phyloP scores from a whole-genome alignment of 2,888 invertebrate genomes.

The Dicycla oo region DNA sequence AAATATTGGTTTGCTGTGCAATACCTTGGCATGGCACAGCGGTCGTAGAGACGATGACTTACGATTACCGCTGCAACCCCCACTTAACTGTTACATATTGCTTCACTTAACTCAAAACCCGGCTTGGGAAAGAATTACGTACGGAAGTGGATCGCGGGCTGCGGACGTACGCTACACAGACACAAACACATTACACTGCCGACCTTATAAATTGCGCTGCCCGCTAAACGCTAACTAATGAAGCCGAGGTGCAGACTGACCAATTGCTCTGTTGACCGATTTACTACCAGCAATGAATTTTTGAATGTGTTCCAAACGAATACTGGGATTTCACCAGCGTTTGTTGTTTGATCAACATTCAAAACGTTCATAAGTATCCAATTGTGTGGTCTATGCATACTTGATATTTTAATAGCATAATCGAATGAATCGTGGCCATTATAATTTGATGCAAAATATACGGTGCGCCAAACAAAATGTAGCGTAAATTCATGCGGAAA shows the following conservation, averaged over 20 bases:
- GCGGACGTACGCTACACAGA: slow-evolving; percentile 71
- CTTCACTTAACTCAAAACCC: slow-evolving; percentile 84
- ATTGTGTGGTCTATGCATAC: slow-evolving; percentile 10
- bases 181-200: slow-evolving; percentile 73
- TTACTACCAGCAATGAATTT: slow-evolving; percentile 43
- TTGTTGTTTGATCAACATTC: slow-evolving; percentile 29
- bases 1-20: slow-evolving; percentile 75
- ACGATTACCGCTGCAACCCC: slow-evolving; percentile 79
- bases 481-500: slow-evolving; percentile 74
- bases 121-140: slow-evolving; percentile 78
- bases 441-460: slow-evolving; percentile 64
- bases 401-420: slow-evolving; percentile 52
- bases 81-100: slow-evolving; percentile 85
- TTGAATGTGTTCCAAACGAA: slow-evolving; percentile 38
- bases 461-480: slow-evolving; percentile 68
- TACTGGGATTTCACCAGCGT: background rate
- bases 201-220: slow-evolving; percentile 69
- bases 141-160: slow-evolving; percentile 73
- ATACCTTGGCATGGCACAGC: slow-evolving; percentile 70
- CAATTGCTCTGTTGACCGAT: slow-evolving; percentile 56
- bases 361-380: slow-evolving; percentile 22
- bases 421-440: slow-evolving; percentile 45
- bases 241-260: slow-evolving; percentile 55
- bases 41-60: slow-evolving; percentile 81
- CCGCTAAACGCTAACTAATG: slow-evolving; percentile 63